These are phyloP conservation scores for Sebastes trivittatus DNA, from an alignment of 2,797 vertebrate species.

Conservation along the genomic window DNA sequence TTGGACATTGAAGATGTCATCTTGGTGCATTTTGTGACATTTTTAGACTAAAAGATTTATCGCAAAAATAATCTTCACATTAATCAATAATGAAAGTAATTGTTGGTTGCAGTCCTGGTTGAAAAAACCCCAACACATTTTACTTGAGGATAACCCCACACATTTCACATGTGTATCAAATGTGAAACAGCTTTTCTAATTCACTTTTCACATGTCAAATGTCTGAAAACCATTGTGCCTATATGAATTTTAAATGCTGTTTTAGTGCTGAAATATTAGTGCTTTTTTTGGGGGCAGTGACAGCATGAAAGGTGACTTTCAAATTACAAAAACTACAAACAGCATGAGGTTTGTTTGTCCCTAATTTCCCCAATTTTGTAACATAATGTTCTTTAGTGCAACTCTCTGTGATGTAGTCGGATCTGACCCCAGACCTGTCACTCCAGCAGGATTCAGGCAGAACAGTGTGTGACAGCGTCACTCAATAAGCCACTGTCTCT, in stretches of 20 bases:
- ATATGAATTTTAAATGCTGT: not conserved
- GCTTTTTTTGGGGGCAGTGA: not conserved
- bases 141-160: not conserved
- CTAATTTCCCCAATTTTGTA: not conserved
- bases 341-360: not conserved
- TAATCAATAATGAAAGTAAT: not conserved
- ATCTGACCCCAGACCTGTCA: constrained; percentile 29
- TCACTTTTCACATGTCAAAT: not conserved
- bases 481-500: constrained; percentile 41
- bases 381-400: not conserved
- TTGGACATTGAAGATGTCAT: not conserved
- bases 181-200: not conserved
- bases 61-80: not conserved
- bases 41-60: not conserved
- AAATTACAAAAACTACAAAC: not conserved
- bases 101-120: not conserved
- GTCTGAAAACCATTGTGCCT: not conserved
- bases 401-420: not conserved
- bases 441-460: constrained; percentile 1
- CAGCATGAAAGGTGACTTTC: not conserved
- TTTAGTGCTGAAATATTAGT: not conserved
- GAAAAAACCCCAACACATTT: not conserved
- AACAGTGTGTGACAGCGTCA: constrained; percentile 34
- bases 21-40: not conserved
- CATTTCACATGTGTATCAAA: not conserved